Base-by-base conservation (phyloP, 2,113 vertebrate species). In the Esox niger region DNA sequence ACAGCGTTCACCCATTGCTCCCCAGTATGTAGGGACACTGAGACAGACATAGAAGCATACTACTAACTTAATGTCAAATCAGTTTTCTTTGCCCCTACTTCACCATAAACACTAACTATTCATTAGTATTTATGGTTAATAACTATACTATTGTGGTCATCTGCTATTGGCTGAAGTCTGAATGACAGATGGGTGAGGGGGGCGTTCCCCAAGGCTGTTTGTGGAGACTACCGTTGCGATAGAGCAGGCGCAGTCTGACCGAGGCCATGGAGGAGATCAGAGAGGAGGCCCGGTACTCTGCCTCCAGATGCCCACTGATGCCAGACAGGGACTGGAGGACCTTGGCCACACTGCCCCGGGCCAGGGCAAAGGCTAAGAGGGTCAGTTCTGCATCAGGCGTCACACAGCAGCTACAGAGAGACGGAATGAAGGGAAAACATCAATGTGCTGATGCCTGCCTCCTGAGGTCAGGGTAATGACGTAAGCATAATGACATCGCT, bases 171-270 rank as follows among this genome's bases (percentile, higher is more conserved):
- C 21, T 56, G 23, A 27, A 21, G 8, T n/a, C 27, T 9, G 29
- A n/a, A 30, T 0, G 1, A 20, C 7, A 20, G 30, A 31, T 54
- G 27, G 56, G 9, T 49, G 20, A 20, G n/a, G 6, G 43, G 3
- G 25, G 32, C 33, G 26, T 1, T 0, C 0, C 46, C 4, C 54
- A 38, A 27, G 46, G 0, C 88, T n/a, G n/a, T n/a, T n/a, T n/a
- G n/a, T n/a, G n/a, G n/a, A n/a, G n/a, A n/a, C n/a, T 95, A 98
- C 97, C 96, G 0, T 98, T 95, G 83, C 94, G 96, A 84, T 97
- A 94, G 2, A 98, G 95, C 54, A 98, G 88, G 73, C 89, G 93
- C 78, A 97, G 92, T 66, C 96, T 89, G 33, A 98, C 95, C 0
- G 94, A 83, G 1, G 93, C 92, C 96, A 99, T 98, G 43, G 97